Evolutionary conservation across 2,888 invertebrate species (phyloP).

Genomic region (Alsophila aescularia): DNA sequence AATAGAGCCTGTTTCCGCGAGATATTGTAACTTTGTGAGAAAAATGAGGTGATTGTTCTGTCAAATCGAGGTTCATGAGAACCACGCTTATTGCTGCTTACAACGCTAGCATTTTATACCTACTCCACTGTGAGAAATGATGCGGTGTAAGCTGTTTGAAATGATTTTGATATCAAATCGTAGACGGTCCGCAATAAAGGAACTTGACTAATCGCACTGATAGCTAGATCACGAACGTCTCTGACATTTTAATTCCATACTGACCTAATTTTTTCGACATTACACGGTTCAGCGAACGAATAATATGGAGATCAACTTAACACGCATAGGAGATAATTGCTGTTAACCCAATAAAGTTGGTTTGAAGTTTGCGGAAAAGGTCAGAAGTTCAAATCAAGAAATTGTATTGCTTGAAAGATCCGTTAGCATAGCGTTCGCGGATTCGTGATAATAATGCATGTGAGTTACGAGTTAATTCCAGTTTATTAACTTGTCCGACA

Average conservation of each 20-base stretch:
- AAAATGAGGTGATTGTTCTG: constrained; percentile 70
- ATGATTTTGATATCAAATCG: constrained; percentile 35
- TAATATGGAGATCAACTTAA: constrained; percentile 45
- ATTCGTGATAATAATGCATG: constrained; percentile 28
- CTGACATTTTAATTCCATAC: constrained; percentile 44
- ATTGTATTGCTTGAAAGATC: constrained; percentile 37
- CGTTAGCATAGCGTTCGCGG: constrained; percentile 33
- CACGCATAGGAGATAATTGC: constrained; percentile 44
- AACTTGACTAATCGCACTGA: constrained; percentile 28
- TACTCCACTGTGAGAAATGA: constrained; percentile 60
- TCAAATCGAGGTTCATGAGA: constrained; percentile 65
- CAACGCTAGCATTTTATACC: constrained; percentile 42
- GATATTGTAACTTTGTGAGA: constrained; percentile 64
- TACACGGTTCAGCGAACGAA: constrained; percentile 35
- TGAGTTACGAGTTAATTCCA: constrained; percentile 33
- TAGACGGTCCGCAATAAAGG: constrained; percentile 39
- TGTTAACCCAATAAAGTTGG: constrained; percentile 41
- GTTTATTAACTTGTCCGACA: constrained; percentile 35
- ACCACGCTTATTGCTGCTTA: constrained; percentile 57
- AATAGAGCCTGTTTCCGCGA: constrained; percentile 61
- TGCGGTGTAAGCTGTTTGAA: constrained; percentile 45
- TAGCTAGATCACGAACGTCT: constrained; percentile 43
- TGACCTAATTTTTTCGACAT: constrained; percentile 45
- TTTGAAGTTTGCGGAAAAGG: constrained; percentile 46
- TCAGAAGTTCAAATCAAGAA: constrained; percentile 52